Evolutionary conservation across 2,888 invertebrate species (phyloP), one percentile per base, ranked within the genome.

Genomic region (Leptogaster cylindrica): DNA sequence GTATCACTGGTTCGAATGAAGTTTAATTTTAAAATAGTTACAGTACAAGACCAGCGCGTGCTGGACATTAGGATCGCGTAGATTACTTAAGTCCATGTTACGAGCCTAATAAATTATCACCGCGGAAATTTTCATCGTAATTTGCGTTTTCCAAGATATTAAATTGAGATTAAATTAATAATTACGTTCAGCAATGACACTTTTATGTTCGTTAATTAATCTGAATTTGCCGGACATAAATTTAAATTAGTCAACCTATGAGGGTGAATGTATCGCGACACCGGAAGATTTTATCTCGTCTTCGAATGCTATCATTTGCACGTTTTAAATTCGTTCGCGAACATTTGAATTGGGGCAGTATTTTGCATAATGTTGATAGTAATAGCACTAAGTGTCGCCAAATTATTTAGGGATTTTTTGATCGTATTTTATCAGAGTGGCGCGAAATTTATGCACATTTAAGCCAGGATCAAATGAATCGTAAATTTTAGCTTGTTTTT

Each of bases 91-190:
- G 39, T 58, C 58, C 58, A 58, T 14, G 58, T 58, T 58, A 58
- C 58, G 58, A 41, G 25, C 58, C 20, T 14, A 39, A 58, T 58
- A 58, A 58, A 58, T 58, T 58, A 58, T 58, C 39, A 25, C 58
- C 20, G 39, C 58, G 25, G 58, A 65, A 66, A 65, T 61, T 61
- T 65, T 66, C 66, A 69, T 69, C 68, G 66, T 69, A 44, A 63
- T 66, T 52, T 64, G 61, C 64, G 63, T 66, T 46, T 66, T 46
- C 25, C 50, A 39, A 44, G 73, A 72, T 72, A 69, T 67, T 72
- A 77, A 78, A 78, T 78, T 77, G 77, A 78, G 78, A 78, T 78
- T 78, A 78, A 78, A 78, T 78, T 78, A 78, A 78, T 78, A 78
- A 78, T 78, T 78, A 78, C 78, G 78, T 77, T 76, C 77, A 71